These are phyloP conservation scores for Phalera bucephala DNA, from an alignment of 2,888 invertebrate species.

Conservation along the genomic window DNA sequence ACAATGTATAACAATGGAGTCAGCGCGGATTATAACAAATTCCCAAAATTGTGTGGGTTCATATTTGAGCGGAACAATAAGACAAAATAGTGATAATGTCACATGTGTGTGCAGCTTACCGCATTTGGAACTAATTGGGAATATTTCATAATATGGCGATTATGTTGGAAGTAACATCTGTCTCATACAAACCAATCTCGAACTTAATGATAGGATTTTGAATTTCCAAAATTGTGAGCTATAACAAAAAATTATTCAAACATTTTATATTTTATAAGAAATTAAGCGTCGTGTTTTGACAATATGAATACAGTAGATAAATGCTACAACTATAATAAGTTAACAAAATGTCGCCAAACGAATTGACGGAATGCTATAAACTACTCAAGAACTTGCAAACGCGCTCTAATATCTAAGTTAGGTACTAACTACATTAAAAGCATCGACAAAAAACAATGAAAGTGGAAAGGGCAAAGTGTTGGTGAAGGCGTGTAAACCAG, in stretches of 20 bases:
- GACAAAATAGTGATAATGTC: conserved; percentile 79
- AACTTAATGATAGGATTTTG: no score
- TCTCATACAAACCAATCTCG: conserved; percentile 34
- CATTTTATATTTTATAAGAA: conserved; percentile 6
- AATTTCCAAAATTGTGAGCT: no score
- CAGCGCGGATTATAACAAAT: conserved; percentile 77
- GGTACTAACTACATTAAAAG: conserved; percentile 23
- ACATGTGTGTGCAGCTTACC: conserved; percentile 74
- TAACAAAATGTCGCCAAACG: conserved; percentile 26
- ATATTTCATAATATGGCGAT: conserved; percentile 70
- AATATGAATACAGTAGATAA: no score
- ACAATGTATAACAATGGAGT: conserved; percentile 73
- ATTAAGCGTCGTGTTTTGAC: conserved; percentile 12
- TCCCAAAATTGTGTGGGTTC: conserved; percentile 80
- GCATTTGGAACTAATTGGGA: conserved; percentile 80
- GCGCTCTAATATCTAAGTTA: no score
- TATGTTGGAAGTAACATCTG: conserved; percentile 76
- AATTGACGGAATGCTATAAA: conserved; percentile 19
- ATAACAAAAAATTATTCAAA: conserved; percentile 15
- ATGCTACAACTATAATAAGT: conserved; percentile 15
- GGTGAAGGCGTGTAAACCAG: conserved; percentile 66
- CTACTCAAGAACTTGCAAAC: no score
- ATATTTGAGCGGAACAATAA: conserved; percentile 77
- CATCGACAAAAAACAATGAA: conserved; percentile 59
- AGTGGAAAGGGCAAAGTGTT: conserved; percentile 73